phyloP scores from a whole-genome alignment of 2,888 invertebrate genomes.

The Lampropteryx suffumata region DNA sequence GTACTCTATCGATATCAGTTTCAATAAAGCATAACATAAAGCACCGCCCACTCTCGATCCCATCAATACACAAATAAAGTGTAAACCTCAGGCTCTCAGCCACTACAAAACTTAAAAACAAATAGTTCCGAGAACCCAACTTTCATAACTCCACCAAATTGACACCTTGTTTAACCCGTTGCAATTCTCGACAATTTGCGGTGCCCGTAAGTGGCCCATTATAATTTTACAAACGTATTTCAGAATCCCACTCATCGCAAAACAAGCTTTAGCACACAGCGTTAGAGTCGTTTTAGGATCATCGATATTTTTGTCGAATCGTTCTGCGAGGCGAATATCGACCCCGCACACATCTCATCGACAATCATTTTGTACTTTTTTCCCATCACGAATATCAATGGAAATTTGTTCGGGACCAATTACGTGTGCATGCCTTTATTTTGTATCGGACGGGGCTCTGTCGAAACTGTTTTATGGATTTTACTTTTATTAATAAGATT shows the following conservation, averaged over 20 bases:
- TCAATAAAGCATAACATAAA: slow-evolving; percentile 68
- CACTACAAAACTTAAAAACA: slow-evolving; percentile 71
- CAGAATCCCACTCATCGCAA: slow-evolving; percentile 22
- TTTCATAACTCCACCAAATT: slow-evolving; percentile 82
- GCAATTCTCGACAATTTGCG: slow-evolving; percentile 79
- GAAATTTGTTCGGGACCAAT: slow-evolving; percentile 79
- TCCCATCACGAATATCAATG: slow-evolving; percentile 82
- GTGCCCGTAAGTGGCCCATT: slow-evolving; percentile 79
- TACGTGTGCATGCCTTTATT: slow-evolving; percentile 73
- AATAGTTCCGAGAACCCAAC: slow-evolving; percentile 77
- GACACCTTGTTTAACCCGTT: slow-evolving; percentile 78
- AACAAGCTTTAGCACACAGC: slow-evolving; percentile 21
- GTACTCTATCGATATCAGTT: slow-evolving; percentile 37
- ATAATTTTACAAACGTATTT: slow-evolving; percentile 56
- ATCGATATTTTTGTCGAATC: slow-evolving; percentile 43
- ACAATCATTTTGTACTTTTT: slow-evolving; percentile 75
- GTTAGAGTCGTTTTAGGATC: slow-evolving; percentile 31
- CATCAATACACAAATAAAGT: slow-evolving; percentile 68
- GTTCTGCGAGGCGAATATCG: slow-evolving; percentile 67
- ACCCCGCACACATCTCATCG: slow-evolving; percentile 72
- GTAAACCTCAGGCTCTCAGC: slow-evolving; percentile 50
- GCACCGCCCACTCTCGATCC: slow-evolving; percentile 56
- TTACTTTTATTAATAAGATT: slow-evolving; percentile 47
- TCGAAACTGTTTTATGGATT: slow-evolving; percentile 50
- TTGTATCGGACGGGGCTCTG: slow-evolving; percentile 55